These are phyloP conservation scores for Silurus glanis DNA, from an alignment of 2,113 vertebrate species.

Conservation along the genomic window DNA sequence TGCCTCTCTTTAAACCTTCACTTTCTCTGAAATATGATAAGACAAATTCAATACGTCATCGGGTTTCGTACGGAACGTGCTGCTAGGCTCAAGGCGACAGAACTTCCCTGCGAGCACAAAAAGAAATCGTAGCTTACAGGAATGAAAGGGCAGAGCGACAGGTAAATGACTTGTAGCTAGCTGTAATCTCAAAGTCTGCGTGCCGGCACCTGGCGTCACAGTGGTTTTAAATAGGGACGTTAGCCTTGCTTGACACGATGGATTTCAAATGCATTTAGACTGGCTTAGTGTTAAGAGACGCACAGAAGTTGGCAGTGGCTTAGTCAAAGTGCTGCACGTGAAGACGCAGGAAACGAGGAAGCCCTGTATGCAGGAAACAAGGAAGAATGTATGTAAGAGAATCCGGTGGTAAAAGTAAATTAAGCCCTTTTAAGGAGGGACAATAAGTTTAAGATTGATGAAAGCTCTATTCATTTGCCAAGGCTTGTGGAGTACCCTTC, in stretches of 20 bases:
- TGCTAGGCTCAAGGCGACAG: neutral
- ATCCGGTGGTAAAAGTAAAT: neutral
- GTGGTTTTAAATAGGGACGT: slow-evolving; percentile 63
- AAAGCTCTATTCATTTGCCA: slow-evolving; percentile 35
- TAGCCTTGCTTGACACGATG: slow-evolving; percentile 73
- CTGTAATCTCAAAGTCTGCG: slow-evolving; percentile 54
- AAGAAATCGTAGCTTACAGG: neutral
- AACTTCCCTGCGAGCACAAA: neutral
- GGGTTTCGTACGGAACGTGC: neutral
- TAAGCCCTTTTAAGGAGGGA: neutral
- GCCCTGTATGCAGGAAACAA: no score
- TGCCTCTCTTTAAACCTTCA: no score
- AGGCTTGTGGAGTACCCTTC: slow-evolving; percentile 25
- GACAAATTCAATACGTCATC: neutral
- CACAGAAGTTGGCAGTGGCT: slow-evolving; percentile 69
- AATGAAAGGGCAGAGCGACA: slow-evolving; percentile 1
- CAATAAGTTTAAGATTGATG: slow-evolving; percentile 40
- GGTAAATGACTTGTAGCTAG: slow-evolving; percentile 43
- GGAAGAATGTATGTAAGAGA: neutral
- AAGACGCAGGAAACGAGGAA: slow-evolving; percentile 52
- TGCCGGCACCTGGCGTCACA: slow-evolving; percentile 48
- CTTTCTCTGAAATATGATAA: no score
- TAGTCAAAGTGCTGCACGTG: slow-evolving; percentile 67
- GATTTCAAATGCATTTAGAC: slow-evolving; percentile 73
- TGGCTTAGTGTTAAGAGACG: slow-evolving; percentile 66